Evolutionary conservation across 1,140 invertebrate species (phyloP).

Genomic region (Bursaphelenchus mucronatus): DNA sequence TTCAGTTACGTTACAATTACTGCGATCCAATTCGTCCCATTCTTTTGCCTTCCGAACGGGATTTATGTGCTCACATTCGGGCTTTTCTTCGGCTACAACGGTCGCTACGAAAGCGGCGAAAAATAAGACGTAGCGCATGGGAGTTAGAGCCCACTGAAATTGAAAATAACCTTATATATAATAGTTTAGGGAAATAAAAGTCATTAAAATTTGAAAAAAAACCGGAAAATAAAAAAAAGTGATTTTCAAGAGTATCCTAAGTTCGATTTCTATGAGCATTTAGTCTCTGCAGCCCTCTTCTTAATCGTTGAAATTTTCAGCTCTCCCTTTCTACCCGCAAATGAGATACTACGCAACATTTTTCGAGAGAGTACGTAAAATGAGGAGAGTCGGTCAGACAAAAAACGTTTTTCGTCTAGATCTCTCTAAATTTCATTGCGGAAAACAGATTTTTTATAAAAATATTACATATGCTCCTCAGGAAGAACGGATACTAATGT

Average conservation of each 20-base stretch:
- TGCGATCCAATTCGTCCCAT: constrained; percentile 36
- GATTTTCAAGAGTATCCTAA: neutral
- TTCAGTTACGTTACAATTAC: constrained; percentile 35
- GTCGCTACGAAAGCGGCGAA: neutral
- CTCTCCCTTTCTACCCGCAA: neutral
- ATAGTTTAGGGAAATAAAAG: neutral
- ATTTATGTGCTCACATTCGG: constrained; percentile 45
- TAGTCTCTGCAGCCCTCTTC: neutral
- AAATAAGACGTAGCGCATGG: neutral
- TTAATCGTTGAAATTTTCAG: neutral
- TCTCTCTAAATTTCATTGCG: too few species aligned
- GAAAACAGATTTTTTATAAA: too few species aligned
- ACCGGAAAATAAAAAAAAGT: neutral
- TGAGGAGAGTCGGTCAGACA: neutral
- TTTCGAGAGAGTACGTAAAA: constrained; percentile 5
- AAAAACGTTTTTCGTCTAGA: too few species aligned
- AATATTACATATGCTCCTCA: too few species aligned
- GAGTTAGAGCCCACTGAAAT: neutral
- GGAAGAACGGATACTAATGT: too few species aligned
- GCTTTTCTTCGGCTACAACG: constrained; percentile 18
- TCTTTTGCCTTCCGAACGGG: constrained; percentile 37
- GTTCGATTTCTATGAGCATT: neutral
- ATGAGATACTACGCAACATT: neutral
- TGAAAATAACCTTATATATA: neutral
- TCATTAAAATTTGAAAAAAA: neutral